Base-by-base conservation (phyloP, 2,888 invertebrate genomes). In the Disparrhopalites patrizii region DNA sequence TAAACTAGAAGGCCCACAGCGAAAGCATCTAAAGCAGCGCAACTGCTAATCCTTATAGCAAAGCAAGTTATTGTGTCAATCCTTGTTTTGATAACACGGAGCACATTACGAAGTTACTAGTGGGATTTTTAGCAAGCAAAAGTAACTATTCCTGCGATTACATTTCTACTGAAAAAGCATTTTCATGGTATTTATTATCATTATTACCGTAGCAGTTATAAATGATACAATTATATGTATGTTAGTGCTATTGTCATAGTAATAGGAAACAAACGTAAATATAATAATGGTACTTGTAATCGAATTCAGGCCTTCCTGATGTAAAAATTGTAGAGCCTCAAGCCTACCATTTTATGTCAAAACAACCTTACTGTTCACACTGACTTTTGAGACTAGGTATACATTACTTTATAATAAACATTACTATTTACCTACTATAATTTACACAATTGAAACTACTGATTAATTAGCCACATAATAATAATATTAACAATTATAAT, bases 221-320 rank as follows among this genome's bases (percentile, higher is more conserved):
- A 55, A 15, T 52, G 27, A 13, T 52, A 43, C 20, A 15, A 43
- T 5, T 43, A 43, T 15, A 18, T 43, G 15, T 43, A 43, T 43
- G 15, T 8, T 56, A 38, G 31, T n/a, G 20, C 36, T 38, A 20
- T 36, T 36, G 56, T 23, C 38, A 20, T 47, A 36, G n/a, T n/a
- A 36, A 36, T 23, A n/a, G n/a, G n/a, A n/a, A n/a, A n/a, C n/a
- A 23, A 47, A 47, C n/a, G n/a, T n/a, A 43, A 47, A 47, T 23
- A 47, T 47, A 47, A 15, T 27, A 57, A 43, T 43, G 27, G 60
- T 60, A 60, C 60, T 60, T 61, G 61, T 61, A 61, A 61, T 61
- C 50, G 50, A 61, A 51, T 61, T 61, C 51, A 61, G 61, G 61
- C 61, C 61, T 61, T 61, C 61, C 61, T 61, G 27, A 51, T 61